Conservation (phyloP, 2,888 invertebrate species). For the Holacanthella duospinosa region DNA sequence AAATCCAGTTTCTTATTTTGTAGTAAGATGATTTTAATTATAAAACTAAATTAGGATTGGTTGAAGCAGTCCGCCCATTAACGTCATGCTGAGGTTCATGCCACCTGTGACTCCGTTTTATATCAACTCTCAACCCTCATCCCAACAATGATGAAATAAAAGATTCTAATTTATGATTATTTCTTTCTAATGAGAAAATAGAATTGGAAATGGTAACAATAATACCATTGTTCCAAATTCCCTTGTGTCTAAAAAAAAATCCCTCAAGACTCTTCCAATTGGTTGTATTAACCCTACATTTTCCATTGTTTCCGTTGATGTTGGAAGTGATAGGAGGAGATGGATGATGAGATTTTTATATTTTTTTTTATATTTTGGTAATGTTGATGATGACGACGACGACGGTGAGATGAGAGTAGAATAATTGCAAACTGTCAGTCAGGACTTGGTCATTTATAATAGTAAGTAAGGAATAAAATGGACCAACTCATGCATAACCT, state of each 20-base stretch:
- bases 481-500: neutral
- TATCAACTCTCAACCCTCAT: no score
- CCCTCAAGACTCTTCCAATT: neutral
- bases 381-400: neutral
- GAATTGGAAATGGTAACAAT: neutral
- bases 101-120: no score
- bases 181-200: no score
- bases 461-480: neutral
- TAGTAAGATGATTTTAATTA: no score
- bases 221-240: neutral
- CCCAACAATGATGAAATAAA: no score
- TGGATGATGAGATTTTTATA: neutral
- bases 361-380: neutral
- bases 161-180: neutral
- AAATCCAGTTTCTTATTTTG: no score
- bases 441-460: conserved; percentile 9
- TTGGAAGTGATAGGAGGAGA: conserved; percentile 1
- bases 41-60: no score
- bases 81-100: no score
- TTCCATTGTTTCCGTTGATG: neutral
- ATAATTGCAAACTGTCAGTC: conserved; percentile 8
- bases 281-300: no score
- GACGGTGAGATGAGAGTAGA: neutral
- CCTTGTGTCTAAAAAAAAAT: neutral
- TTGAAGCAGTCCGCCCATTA: no score